Evolutionary conservation across 2,797 vertebrate genomes (phyloP), one percentile per base, ranked within the genome.

Genomic region (Lagocephalus sceleratus): DNA sequence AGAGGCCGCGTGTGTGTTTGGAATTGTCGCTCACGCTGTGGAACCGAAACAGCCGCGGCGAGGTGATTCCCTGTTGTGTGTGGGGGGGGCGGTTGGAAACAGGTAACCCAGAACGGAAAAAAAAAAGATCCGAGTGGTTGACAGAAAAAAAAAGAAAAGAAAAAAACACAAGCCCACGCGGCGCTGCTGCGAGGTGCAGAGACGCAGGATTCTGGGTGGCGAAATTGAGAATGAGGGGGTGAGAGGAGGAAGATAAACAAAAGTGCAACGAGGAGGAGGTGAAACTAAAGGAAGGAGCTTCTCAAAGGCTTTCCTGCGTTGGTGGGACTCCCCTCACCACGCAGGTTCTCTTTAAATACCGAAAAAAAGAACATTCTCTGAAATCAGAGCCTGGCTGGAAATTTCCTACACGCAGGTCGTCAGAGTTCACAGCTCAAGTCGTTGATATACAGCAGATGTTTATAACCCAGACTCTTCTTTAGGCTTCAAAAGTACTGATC

Each of bases 221-320:
- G 75, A 88, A 89, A 91, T 83, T 87, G 87, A 90, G 82, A 89
- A 85, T 57, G 79, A 86, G 88, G 88, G 87, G 87, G 88, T 81
- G 86, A 84, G 68, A 86, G 55, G 48, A 81, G 71, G 76, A 68
- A 67, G 53, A 87, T 82, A 90, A 86, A 84, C 73, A 79, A 86
- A 88, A 90, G 85, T 87, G 81, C 86, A 88, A 79, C 40, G 84
- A 83, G 68, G 77, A 79, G 84, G 79, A 75, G 84, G 82, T 77
- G 74, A 75, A 80, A 71, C 85, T 68, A 83, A 84, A 86, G 82
- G 85, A 88, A 86, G 79, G 66, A 85, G 82, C 82, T 79, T 83
- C 85, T 84, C 72, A 88, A 89, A 89, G 90, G 88, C 82, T 90
- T 90, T 90, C 88, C 89, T 90, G 86, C 79, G 79, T 89, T 62